phyloP scores from a whole-genome alignment of 1,140 invertebrate genomes.

The Cephus cinctus region DNA sequence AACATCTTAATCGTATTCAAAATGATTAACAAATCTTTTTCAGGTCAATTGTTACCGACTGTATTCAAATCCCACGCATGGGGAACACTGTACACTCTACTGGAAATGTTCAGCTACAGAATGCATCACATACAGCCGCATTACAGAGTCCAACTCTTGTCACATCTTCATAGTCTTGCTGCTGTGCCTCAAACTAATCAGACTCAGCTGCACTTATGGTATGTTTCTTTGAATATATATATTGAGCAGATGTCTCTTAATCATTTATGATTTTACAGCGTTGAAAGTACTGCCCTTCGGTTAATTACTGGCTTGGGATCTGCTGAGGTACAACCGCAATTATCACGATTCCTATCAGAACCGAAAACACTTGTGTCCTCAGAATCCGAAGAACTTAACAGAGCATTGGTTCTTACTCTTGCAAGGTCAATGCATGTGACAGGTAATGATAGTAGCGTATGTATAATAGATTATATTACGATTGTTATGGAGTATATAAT shows the following conservation, averaged over 20 bases:
- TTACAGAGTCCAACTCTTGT: constrained; percentile 88
- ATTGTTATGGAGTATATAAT: constrained; percentile 16
- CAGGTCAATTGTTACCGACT: constrained; percentile 82
- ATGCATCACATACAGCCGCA: constrained; percentile 96
- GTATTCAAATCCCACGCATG: constrained; percentile 92
- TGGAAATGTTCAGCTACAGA: constrained; percentile 96
- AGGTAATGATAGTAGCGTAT: constrained; percentile 51
- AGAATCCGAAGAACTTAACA: constrained; percentile 93
- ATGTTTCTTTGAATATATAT: constrained; percentile 19
- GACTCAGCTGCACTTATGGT: constrained; percentile 91
- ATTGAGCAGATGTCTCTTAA: constrained; percentile 9
- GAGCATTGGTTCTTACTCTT: constrained; percentile 88
- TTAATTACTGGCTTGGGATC: constrained; percentile 90
- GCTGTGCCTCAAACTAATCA: constrained; percentile 91
- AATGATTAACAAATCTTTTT: constrained; percentile 33
- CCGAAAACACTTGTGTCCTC: constrained; percentile 86
- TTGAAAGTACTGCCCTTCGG: constrained; percentile 90
- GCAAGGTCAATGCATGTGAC: constrained; percentile 93
- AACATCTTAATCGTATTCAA: constrained; percentile 11
- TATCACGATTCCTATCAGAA: constrained; percentile 84
- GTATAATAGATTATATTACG: constrained; percentile 14
- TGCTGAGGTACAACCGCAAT: constrained; percentile 86
- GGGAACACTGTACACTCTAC: constrained; percentile 89
- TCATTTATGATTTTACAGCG: constrained; percentile 57
- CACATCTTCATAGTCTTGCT: constrained; percentile 84